phyloP scores from a whole-genome alignment of 2,113 vertebrate species.

The Ptilonorhynchus violaceus region DNA sequence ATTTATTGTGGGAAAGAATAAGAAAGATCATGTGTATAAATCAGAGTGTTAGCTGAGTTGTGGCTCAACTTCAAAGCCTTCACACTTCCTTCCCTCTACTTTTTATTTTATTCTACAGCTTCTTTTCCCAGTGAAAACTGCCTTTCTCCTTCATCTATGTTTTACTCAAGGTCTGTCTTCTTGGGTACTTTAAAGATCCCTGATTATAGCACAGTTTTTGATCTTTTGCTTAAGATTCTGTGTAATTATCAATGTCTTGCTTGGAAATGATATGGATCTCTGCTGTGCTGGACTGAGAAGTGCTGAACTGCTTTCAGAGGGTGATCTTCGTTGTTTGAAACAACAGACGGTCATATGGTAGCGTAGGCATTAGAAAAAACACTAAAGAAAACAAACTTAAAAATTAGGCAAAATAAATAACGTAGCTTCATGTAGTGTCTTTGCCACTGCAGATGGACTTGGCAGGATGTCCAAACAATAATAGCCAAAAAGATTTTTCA shows the following conservation, averaged over 20 bases:
- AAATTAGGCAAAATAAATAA: background rate
- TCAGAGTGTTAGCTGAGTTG: background rate
- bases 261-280: background rate
- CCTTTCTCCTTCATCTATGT: background rate
- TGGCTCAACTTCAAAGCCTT: slow-evolving; percentile 36
- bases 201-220: background rate
- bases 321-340: background rate
- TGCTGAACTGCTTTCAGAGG: background rate
- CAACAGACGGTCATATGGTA: background rate
- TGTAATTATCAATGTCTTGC: background rate
- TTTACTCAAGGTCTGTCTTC: background rate
- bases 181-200: background rate
- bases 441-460: slow-evolving; percentile 29
- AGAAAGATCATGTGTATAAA: slow-evolving; percentile 25
- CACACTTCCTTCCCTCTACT: slow-evolving; percentile 4
- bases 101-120: background rate
- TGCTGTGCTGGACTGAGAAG: background rate
- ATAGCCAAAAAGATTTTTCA: background rate
- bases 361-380: background rate
- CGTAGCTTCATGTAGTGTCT: background rate
- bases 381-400: background rate
- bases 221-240: background rate
- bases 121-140: background rate
- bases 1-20: slow-evolving; percentile 45
- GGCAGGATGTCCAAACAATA: background rate